phyloP scores from a whole-genome alignment of 2,888 invertebrate species.

The Eueremaeus valkanovi region DNA sequence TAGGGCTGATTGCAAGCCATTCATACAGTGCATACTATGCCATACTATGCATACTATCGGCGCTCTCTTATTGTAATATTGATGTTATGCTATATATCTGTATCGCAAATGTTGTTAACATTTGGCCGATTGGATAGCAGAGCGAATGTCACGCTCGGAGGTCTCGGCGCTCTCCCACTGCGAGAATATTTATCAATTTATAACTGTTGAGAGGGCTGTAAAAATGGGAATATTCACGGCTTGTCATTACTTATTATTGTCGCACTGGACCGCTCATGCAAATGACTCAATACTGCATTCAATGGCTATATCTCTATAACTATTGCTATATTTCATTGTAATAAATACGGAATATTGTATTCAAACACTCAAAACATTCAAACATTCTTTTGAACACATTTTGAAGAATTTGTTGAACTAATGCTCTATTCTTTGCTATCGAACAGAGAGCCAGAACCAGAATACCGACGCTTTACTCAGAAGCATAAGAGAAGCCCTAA shows the following conservation, averaged over 20 bases:
- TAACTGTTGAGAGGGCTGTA: slow-evolving; percentile 33
- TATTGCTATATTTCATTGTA: not conserved
- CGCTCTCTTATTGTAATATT: not conserved
- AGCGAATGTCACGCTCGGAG: slow-evolving; percentile 1
- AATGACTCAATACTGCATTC: slow-evolving; percentile 20
- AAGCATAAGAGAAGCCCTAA: not conserved
- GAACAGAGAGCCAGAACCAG: not conserved
- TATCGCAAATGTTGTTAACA: slow-evolving; percentile 21
- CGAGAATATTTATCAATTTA: slow-evolving; percentile 25
- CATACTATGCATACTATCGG: not conserved
- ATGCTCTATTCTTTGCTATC: not conserved
- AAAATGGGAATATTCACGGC: slow-evolving; percentile 32
- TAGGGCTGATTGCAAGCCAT: slow-evolving; percentile 1
- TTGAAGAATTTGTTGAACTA: not conserved
- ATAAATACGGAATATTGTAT: slow-evolving; percentile 7
- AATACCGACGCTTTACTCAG: not conserved
- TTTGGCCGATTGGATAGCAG: slow-evolving; percentile 21
- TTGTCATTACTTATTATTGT: slow-evolving; percentile 30
- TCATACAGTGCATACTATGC: not conserved
- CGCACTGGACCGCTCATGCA: slow-evolving; percentile 9
- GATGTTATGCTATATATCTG: slow-evolving; percentile 16
- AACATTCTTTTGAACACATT: not conserved
- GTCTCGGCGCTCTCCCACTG: slow-evolving; percentile 17
- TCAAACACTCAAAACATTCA: slow-evolving; percentile 16
- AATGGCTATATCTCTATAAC: not conserved